These are phyloP conservation scores for Cyanistes caeruleus DNA, from an alignment of 2,113 vertebrate species.

Conservation along the genomic window DNA sequence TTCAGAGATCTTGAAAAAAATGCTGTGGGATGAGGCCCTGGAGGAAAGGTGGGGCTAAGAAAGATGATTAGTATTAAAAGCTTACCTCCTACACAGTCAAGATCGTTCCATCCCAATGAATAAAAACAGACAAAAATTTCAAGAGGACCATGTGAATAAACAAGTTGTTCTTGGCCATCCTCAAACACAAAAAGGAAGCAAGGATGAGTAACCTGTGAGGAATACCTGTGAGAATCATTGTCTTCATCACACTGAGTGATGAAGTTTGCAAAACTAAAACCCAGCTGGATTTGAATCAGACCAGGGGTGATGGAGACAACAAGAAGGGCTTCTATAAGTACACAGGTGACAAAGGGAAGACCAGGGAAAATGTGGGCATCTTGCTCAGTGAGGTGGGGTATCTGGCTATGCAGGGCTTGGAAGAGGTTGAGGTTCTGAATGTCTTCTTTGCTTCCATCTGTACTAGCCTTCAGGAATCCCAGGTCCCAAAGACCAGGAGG, in stretches of 20 bases:
- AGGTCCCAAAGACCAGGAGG: neutral
- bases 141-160: neutral
- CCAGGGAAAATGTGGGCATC: neutral
- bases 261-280: neutral
- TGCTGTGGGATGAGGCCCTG: neutral
- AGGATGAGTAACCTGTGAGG: neutral
- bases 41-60: neutral
- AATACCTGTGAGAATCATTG: neutral
- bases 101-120: neutral
- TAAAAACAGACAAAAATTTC: neutral
- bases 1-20: neutral
- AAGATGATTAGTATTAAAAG: neutral
- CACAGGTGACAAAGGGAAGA: neutral
- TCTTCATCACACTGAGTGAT: neutral
- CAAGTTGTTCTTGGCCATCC: neutral
- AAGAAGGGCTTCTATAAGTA: neutral
- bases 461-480: neutral
- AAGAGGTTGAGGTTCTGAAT: neutral
- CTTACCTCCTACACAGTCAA: neutral
- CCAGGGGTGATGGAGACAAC: too few relatives aligned
- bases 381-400: neutral
- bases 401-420: neutral
- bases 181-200: neutral
- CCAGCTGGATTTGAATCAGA: neutral
- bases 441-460: neutral